Conservation (phyloP, 2,888 invertebrate genomes). For the Brenthis hecate region DNA sequence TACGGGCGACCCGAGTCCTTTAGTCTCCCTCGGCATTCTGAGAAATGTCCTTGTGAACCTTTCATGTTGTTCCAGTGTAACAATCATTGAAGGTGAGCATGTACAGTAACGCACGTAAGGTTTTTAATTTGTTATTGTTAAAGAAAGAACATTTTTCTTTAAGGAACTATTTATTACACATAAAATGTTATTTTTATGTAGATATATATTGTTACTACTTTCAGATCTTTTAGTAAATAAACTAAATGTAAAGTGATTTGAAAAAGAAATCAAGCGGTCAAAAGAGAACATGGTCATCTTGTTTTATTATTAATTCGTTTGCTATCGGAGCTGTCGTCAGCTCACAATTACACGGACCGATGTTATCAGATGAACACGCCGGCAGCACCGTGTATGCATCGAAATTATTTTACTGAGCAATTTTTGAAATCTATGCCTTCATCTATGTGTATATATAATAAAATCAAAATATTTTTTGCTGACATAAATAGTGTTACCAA, state of each 20-base stretch:
- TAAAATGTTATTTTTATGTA: neutral
- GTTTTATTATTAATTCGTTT: conserved; percentile 26
- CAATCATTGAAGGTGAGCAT: conserved; percentile 48
- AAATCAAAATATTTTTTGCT: no score
- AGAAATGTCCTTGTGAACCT: conserved; percentile 75
- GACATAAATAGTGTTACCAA: no score
- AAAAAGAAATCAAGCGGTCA: conserved; percentile 21
- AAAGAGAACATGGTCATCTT: conserved; percentile 24
- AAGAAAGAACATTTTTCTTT: neutral
- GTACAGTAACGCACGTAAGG: neutral
- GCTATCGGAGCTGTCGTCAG: conserved; percentile 46
- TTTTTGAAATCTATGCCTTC: neutral
- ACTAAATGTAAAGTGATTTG: conserved; percentile 4
- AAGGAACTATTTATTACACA: neutral
- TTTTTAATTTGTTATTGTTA: neutral
- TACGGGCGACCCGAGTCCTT: conserved; percentile 65
- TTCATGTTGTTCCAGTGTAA: conserved; percentile 57
- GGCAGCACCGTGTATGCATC: conserved; percentile 48
- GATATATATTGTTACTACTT: neutral
- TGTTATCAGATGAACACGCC: conserved; percentile 55
- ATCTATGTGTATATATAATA: neutral
- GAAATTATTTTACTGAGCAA: neutral
- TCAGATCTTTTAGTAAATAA: neutral
- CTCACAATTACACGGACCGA: conserved; percentile 61
- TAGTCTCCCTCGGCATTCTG: conserved; percentile 69